These are phyloP conservation scores for Aplidium turbinatum DNA, from an alignment of 23 tunicate genomes.

Conservation along the genomic window DNA sequence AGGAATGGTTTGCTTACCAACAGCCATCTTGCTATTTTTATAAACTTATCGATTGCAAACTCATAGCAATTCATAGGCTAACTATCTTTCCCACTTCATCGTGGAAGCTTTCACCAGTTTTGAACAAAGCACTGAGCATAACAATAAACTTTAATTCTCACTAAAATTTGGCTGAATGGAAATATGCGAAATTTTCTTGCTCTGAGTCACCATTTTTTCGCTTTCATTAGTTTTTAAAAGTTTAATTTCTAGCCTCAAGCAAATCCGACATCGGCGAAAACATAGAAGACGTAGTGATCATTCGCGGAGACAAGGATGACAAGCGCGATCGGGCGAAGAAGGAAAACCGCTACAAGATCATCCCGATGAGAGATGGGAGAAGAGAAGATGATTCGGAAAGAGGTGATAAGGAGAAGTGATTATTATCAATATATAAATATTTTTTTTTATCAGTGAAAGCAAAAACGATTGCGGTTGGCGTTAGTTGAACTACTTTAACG, in stretches of 20 bases:
- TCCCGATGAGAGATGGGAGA: conserved; percentile 16
- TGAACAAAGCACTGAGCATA: no score
- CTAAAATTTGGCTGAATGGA: not conserved
- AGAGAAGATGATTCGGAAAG: conserved; percentile 4
- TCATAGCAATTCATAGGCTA: no score
- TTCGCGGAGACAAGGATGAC: conserved; percentile 21
- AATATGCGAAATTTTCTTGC: not conserved
- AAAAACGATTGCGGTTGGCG: no score
- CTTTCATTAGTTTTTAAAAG: no score
- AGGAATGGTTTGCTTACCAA: not conserved
- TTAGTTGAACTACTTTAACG: no score
- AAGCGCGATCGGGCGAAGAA: not conserved
- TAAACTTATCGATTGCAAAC: not conserved
- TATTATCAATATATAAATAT: no score
- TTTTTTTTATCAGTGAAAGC: no score
- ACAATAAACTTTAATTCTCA: no score
- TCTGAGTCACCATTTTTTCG: not conserved
- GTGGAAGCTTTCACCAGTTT: no score
- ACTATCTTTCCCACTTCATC: no score
- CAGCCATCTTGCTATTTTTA: not conserved
- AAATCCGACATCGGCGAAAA: conserved; percentile 1
- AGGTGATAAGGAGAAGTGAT: no score
- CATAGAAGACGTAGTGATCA: conserved; percentile 38
- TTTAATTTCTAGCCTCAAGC: no score
- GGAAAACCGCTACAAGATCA: conserved; percentile 23